Percentiles rank a stretch among this genome's conserved stretches.
Evolutionary conservation across 2,888 invertebrate genomes (phyloP).

Genomic region (Drosophila setosimentum): DNA sequence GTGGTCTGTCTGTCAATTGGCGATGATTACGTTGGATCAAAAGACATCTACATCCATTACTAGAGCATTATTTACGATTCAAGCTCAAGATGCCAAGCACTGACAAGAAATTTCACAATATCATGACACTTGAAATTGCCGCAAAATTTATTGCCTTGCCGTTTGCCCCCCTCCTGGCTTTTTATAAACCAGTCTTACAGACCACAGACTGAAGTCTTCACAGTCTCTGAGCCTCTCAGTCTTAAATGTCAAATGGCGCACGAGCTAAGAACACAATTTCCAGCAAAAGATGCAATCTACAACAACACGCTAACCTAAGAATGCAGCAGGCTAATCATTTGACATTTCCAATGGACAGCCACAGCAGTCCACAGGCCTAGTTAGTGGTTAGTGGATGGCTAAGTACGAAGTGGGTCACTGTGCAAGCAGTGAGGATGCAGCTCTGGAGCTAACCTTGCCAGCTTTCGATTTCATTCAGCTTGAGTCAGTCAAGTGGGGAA

Average conservation of each 20-base stretch:
- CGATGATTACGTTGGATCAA: conserved; percentile 39
- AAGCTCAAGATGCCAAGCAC: conserved; percentile 74
- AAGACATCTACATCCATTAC: conserved; percentile 59
- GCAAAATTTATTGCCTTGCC: conserved; percentile 70
- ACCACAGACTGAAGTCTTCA: conserved; percentile 24
- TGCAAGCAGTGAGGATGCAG: conserved; percentile 31
- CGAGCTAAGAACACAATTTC: conserved; percentile 61
- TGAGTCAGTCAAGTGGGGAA: conserved; percentile 34
- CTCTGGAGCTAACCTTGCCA: conserved; percentile 64
- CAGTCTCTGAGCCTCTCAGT: conserved; percentile 19
- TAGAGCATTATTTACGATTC: conserved; percentile 79
- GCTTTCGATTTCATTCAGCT: conserved; percentile 69
- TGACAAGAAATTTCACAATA: conserved; percentile 78
- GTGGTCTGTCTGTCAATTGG: conserved; percentile 61
- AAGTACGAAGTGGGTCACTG: conserved; percentile 53
- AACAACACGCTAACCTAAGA: conserved; percentile 46
- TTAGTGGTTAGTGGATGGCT: not conserved
- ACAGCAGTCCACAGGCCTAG: conserved; percentile 2
- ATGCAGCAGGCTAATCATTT: conserved; percentile 49
- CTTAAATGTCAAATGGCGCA: conserved; percentile 61
- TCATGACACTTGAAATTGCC: conserved; percentile 65
- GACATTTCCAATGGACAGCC: conserved; percentile 48
- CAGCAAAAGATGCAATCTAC: conserved; percentile 45
- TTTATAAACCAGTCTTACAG: conserved; percentile 54
- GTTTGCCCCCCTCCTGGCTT: conserved; percentile 24